A percentile compares a stretch with the other conserved stretches of the same genome.
Evolutionary conservation across 2,113 vertebrate species (phyloP).

Genomic region (Tylochromis polylepis): DNA sequence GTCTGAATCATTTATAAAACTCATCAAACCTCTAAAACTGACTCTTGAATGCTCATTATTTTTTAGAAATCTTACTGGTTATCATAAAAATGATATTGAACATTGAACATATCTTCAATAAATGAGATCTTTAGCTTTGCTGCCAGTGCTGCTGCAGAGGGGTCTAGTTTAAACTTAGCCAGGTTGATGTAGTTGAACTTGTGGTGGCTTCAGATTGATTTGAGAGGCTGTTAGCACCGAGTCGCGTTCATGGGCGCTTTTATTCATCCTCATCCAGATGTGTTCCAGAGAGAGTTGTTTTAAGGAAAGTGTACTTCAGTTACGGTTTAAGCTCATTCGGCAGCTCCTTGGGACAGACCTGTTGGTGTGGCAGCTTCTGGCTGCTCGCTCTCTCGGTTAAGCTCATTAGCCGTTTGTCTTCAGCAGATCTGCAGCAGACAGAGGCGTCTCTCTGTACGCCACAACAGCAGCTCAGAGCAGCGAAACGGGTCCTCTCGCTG

Average conservation of each 20-base stretch:
- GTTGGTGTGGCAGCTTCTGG: background rate
- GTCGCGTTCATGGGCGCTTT: background rate
- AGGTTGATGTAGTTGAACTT: background rate
- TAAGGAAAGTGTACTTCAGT: background rate
- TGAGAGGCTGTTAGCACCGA: rapidly evolving
- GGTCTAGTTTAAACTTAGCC: background rate
- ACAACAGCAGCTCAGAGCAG: background rate
- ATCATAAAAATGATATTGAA: background rate
- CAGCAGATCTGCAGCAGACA: background rate
- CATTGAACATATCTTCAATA: background rate
- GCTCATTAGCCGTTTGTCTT: conserved; percentile 20
- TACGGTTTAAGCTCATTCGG: background rate
- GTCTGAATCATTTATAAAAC: background rate
- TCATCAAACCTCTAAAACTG: background rate
- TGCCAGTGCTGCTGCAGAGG: background rate
- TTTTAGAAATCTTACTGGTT: background rate
- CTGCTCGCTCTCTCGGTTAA: conserved; percentile 5
- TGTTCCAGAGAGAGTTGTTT: background rate
- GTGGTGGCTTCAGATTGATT: background rate
- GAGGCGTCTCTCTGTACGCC: background rate
- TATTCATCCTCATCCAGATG: background rate
- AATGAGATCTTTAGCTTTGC: background rate
- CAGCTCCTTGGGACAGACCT: background rate
- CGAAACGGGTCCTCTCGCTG: background rate
- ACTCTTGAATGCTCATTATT: background rate